phyloP scores from a whole-genome alignment of 53 echinoderm and acorn worm species.

The Luidia sarsii region DNA sequence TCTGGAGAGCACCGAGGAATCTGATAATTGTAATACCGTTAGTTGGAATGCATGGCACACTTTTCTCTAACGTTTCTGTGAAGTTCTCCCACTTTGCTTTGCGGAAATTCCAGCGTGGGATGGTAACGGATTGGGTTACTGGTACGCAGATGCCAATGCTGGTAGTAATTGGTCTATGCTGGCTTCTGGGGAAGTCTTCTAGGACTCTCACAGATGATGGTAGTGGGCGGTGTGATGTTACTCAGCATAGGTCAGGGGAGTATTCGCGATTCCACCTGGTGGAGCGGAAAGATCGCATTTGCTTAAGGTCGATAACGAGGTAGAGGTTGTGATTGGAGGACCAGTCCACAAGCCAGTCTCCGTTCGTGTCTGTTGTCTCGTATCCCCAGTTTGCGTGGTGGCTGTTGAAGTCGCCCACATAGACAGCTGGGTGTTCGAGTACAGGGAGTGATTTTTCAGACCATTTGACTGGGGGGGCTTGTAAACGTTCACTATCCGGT shows the following conservation, averaged over 20 bases:
- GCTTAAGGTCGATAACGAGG: slow-evolving; percentile 25
- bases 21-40: not conserved
- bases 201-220: not conserved
- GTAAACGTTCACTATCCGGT: slow-evolving; percentile 15
- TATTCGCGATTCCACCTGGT: slow-evolving; percentile 16
- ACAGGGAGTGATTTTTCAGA: not conserved
- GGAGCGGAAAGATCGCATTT: slow-evolving; percentile 15
- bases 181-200: slow-evolving; percentile 7
- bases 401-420: slow-evolving; percentile 35
- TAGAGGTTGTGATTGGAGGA: not conserved
- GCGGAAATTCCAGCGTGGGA: slow-evolving; percentile 27
- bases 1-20: not conserved
- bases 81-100: slow-evolving; percentile 8
- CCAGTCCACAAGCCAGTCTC: slow-evolving; percentile 22
- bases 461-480: slow-evolving; percentile 26
- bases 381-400: slow-evolving; percentile 12
- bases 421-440: slow-evolving; percentile 7
- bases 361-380: not conserved
- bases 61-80: not conserved
- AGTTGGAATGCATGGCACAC: not conserved
- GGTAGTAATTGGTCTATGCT: slow-evolving; percentile 12
- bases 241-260: slow-evolving; percentile 19
- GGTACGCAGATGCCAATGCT: not conserved
- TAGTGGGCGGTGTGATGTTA: slow-evolving; percentile 3
- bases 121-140: not conserved